A percentile compares a stretch with the other conserved stretches of the same genome.
phyloP scores from a whole-genome alignment of 1,140 invertebrate genomes.

The Drusus annulatus region DNA sequence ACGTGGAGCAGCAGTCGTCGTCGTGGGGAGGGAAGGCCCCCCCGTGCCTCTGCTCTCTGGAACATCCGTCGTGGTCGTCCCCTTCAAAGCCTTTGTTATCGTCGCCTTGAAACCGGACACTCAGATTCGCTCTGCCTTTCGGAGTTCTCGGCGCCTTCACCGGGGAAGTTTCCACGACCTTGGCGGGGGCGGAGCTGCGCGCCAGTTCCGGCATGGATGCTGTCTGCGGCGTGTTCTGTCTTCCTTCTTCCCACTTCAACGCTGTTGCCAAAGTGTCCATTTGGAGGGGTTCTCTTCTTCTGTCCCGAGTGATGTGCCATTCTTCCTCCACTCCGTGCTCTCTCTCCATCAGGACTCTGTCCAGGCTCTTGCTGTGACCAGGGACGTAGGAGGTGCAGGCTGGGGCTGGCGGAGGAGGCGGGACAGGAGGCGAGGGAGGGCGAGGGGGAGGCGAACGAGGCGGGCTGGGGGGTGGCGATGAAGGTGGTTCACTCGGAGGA shows the following conservation, averaged over 20 bases:
- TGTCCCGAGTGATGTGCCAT: constrained; percentile 70
- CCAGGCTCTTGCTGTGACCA: constrained; percentile 67
- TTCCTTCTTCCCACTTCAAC: constrained; percentile 55
- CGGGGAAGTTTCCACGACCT: constrained; percentile 61
- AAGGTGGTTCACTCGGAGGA: constrained; percentile 54
- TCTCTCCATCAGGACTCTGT: constrained; percentile 74
- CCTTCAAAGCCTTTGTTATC: constrained; percentile 74
- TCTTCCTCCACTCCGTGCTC: constrained; percentile 73
- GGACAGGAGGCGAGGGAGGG: constrained; percentile 44
- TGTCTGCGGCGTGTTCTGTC: constrained; percentile 67
- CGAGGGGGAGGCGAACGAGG: constrained; percentile 50
- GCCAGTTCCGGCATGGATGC: constrained; percentile 80
- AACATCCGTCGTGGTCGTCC: constrained; percentile 67
- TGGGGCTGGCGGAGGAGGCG: constrained; percentile 44
- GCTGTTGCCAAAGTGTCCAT: constrained; percentile 62
- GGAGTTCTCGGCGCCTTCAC: constrained; percentile 59
- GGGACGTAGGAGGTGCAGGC: constrained; percentile 19
- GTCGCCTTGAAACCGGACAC: constrained; percentile 79
- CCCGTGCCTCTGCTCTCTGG: constrained; percentile 46
- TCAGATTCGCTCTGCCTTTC: constrained; percentile 63
- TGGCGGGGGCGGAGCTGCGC: constrained; percentile 20
- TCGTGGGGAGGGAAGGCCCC: constrained; percentile 61
- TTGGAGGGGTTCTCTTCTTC: constrained; percentile 74
- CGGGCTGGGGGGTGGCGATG: constrained; percentile 62
- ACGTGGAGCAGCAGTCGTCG: constrained; percentile 89